Conservation (phyloP, 2,113 vertebrate genomes). For the Archocentrus centrarchus region DNA sequence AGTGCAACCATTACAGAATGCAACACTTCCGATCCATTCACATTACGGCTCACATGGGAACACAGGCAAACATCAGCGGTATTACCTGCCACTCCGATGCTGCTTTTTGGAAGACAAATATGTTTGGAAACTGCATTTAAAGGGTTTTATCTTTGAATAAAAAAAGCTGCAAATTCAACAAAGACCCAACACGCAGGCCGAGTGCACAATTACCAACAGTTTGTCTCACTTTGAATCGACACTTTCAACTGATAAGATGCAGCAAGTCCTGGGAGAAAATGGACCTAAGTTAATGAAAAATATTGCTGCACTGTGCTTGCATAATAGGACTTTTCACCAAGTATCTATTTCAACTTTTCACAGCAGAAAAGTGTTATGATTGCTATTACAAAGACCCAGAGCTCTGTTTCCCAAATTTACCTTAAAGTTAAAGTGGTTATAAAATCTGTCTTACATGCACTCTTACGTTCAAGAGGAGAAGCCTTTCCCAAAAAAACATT, state of each 20-base stretch:
- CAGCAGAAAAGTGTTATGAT: neutral
- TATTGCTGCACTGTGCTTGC: neutral
- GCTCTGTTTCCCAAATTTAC: neutral
- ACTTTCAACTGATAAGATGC: conserved; percentile 9
- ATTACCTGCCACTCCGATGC: conserved; percentile 35
- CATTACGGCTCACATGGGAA: conserved; percentile 36
- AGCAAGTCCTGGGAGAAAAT: neutral
- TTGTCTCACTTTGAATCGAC: conserved; percentile 38
- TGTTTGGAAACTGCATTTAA: conserved; percentile 46
- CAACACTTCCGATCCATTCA: neutral
- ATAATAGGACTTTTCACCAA: conserved; percentile 1
- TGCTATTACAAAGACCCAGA: neutral
- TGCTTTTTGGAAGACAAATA: conserved; percentile 48
- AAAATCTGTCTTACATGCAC: neutral
- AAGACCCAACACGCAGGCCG: conserved; percentile 28
- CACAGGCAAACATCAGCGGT: conserved; percentile 8
- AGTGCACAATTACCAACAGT: conserved; percentile 22
- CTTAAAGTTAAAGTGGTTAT: neutral
- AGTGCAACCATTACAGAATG: conserved; percentile 11
- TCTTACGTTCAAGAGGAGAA: neutral
- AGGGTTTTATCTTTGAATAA: conserved; percentile 56
- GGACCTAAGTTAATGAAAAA: neutral
- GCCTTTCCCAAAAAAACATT: neutral
- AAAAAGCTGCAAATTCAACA: conserved; percentile 53
- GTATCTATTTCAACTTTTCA: neutral